These are phyloP conservation scores for Kryptopterus vitreolus DNA, from an alignment of 2,797 vertebrate species.

Conservation along the genomic window DNA sequence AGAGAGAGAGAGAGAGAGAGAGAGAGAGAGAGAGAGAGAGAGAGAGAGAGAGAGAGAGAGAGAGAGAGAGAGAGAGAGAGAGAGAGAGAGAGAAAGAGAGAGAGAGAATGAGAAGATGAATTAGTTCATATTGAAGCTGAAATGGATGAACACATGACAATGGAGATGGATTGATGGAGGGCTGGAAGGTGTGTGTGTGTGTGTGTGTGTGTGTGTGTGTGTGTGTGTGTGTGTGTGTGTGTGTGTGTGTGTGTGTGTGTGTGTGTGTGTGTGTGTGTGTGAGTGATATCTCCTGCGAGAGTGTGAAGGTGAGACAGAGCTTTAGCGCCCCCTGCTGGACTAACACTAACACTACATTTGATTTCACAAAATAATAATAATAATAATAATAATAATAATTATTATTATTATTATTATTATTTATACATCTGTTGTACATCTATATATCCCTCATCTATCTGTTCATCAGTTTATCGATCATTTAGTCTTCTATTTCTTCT, in stretches of 20 bases:
- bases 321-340: conserved; percentile 31
- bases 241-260: conserved; percentile 11
- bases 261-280: conserved; percentile 36
- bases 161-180: not conserved
- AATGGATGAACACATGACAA: conserved; percentile 1
- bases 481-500: not conserved
- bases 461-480: not conserved
- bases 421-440: not conserved
- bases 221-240: conserved; percentile 41
- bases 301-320: not conserved
- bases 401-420: not conserved
- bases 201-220: conserved; percentile 14
- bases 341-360: not conserved
- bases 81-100: not conserved
- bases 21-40: too few species aligned
- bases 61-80: not conserved
- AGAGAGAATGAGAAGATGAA: not conserved
- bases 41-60: not conserved
- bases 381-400: not conserved
- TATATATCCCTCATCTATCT: not conserved
- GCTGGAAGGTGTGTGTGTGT: not conserved
- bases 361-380: not conserved
- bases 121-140: not conserved
- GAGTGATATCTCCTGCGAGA: too few species aligned
- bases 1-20: too few species aligned